Conservation (phyloP, 2,888 invertebrate genomes). For the Lithosia quadra region DNA sequence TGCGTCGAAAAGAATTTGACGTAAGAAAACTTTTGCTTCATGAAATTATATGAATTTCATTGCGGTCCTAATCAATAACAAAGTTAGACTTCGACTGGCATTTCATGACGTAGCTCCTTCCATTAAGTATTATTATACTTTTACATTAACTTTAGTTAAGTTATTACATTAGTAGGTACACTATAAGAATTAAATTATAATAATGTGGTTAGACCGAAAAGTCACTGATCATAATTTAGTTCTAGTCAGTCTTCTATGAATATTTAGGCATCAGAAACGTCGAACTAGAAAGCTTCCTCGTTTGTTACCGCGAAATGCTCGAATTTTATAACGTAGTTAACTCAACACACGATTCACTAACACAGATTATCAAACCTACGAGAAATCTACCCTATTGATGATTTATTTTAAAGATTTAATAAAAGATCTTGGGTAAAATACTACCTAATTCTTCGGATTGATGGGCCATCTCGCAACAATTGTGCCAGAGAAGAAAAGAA, state of each 20-base stretch:
- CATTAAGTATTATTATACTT: neutral
- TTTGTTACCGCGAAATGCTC: neutral
- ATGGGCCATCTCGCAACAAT: neutral
- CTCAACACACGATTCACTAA: neutral
- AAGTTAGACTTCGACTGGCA: neutral
- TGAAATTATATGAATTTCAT: neutral
- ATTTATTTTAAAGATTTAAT: neutral
- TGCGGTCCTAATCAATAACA: conserved; percentile 1
- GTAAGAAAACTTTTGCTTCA: neutral
- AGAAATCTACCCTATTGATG: neutral
- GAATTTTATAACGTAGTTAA: neutral
- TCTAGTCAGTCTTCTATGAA: neutral
- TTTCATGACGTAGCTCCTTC: neutral
- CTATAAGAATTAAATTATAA: neutral
- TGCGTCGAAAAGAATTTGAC: neutral
- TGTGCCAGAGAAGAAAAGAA: neutral
- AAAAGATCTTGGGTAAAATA: neutral
- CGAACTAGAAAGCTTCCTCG: neutral
- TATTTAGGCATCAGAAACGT: neutral
- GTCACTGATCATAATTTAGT: too few relatives aligned
- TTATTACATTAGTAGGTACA: too few relatives aligned
- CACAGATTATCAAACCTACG: neutral
- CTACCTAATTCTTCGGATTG: neutral
- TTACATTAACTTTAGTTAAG: too few relatives aligned
- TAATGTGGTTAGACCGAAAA: neutral